Conservation (phyloP, 1,140 invertebrate genomes). For the Drosophila ercepeae region DNA sequence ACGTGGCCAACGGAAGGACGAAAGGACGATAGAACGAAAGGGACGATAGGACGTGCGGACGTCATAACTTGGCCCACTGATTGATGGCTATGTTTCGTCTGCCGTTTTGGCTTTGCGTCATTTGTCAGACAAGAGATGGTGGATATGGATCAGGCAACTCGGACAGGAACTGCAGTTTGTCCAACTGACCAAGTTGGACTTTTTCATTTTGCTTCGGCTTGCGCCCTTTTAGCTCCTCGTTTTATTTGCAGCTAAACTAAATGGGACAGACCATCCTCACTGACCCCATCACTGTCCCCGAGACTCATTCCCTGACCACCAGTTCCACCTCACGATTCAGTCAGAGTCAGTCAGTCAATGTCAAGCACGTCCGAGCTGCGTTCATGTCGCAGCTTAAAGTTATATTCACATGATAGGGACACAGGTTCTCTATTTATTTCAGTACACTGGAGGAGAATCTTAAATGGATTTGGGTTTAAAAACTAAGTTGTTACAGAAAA, state of each 20-base stretch:
- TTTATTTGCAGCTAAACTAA: constrained; percentile 66
- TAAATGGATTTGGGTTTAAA: too few relatives aligned
- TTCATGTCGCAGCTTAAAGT: constrained; percentile 76
- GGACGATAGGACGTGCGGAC: constrained; percentile 44
- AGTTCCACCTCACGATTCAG: constrained; percentile 38
- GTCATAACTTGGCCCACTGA: constrained; percentile 68
- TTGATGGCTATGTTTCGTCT: constrained; percentile 71
- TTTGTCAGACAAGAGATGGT: constrained; percentile 52
- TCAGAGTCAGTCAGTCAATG: constrained; percentile 67
- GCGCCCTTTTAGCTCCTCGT: constrained; percentile 24
- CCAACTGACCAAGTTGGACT: constrained; percentile 59
- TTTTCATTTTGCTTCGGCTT: neutral
- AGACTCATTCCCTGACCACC: neutral
- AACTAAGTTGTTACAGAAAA: too few relatives aligned
- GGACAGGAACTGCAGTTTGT: constrained; percentile 64
- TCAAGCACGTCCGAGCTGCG: constrained; percentile 68
- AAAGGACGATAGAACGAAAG: neutral
- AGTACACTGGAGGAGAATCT: constrained; percentile 6
- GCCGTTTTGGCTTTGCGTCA: constrained; percentile 49
- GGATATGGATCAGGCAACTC: neutral
- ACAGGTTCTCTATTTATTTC: neutral
- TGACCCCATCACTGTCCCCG: constrained; percentile 16
- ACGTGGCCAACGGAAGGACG: constrained; percentile 4
- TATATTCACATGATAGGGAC: constrained; percentile 66
- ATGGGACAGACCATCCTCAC: constrained; percentile 26